Percentiles rank a stretch among this genome's conserved stretches.
phyloP scores from a whole-genome alignment of 2,797 vertebrate genomes.

The Alauda arvensis region DNA sequence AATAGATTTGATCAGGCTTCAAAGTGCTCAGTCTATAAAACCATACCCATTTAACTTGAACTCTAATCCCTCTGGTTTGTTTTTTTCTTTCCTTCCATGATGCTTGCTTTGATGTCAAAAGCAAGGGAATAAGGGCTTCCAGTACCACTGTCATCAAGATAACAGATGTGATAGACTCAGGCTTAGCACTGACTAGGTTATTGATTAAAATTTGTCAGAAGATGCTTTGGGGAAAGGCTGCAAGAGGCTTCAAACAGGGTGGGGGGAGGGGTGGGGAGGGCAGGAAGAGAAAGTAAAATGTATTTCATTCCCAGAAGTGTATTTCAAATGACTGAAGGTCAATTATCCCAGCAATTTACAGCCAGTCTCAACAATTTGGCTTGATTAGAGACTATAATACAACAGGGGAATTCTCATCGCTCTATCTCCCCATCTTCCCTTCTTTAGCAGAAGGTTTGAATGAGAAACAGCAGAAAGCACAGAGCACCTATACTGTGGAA shows the following conservation, averaged over 20 bases:
- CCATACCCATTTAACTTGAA: not conserved
- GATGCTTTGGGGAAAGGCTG: not conserved
- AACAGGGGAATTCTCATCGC: not conserved
- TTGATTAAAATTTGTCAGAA: conserved; percentile 44
- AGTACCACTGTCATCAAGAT: conserved; percentile 1
- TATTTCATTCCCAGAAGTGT: conserved; percentile 12
- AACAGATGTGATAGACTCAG: conserved; percentile 23
- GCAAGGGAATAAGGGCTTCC: not conserved
- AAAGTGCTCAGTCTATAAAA: not conserved
- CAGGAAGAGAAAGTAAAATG: not conserved
- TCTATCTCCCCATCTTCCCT: not conserved
- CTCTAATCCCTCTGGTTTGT: not conserved
- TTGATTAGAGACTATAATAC: conserved; percentile 34
- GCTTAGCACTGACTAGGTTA: conserved; percentile 40
- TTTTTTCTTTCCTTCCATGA: not conserved
- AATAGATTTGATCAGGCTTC: conserved; percentile 7
- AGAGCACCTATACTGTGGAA: not conserved
- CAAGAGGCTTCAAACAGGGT: not conserved
- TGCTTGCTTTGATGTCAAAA: conserved; percentile 6
- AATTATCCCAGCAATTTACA: conserved; percentile 28
- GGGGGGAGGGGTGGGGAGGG: rapidly evolving
- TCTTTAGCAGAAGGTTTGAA: not conserved
- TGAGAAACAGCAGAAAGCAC: not conserved
- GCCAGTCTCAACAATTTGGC: conserved; percentile 6
- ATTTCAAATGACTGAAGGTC: conserved; percentile 18